phyloP scores from a whole-genome alignment of 1,140 invertebrate genomes.

The Copidosoma floridanum region DNA sequence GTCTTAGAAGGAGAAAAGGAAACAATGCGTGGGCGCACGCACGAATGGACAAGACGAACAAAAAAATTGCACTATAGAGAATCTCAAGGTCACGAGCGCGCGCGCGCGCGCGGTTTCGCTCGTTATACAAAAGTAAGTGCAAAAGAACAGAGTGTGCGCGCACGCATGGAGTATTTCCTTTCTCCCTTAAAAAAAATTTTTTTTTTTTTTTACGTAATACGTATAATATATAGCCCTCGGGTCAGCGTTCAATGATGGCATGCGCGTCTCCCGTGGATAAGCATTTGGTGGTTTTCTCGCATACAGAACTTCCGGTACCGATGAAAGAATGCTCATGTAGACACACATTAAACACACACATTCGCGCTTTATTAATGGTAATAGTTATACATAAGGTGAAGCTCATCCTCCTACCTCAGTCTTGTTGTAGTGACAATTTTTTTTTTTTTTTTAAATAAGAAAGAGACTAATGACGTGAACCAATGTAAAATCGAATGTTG shows the following conservation, averaged over 20 bases:
- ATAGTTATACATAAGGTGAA: not conserved
- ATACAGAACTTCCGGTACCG: slow-evolving; percentile 26
- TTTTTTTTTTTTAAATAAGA: not conserved
- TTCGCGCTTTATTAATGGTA: not conserved
- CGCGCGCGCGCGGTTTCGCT: not conserved
- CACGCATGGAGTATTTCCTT: not conserved
- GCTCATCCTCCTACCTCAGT: no score
- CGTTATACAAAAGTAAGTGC: no score
- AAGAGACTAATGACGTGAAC: not conserved
- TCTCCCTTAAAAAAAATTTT: not conserved
- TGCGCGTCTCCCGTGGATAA: slow-evolving; percentile 1
- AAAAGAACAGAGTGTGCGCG: no score
- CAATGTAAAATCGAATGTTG: not conserved
- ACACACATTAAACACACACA: not conserved
- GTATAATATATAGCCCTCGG: not conserved
- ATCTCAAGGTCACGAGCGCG: slow-evolving; percentile 16
- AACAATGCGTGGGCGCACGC: not conserved
- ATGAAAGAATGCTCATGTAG: slow-evolving; percentile 27
- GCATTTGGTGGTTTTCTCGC: slow-evolving; percentile 16
- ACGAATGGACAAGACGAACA: not conserved
- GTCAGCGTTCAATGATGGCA: not conserved
- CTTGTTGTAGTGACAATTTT: no score
- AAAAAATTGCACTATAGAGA: not conserved
- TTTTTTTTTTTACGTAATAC: not conserved
- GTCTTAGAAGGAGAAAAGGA: not conserved